Evolutionary conservation across 2,797 vertebrate species (phyloP).

Genomic region (Peromyscus attwateri): DNA sequence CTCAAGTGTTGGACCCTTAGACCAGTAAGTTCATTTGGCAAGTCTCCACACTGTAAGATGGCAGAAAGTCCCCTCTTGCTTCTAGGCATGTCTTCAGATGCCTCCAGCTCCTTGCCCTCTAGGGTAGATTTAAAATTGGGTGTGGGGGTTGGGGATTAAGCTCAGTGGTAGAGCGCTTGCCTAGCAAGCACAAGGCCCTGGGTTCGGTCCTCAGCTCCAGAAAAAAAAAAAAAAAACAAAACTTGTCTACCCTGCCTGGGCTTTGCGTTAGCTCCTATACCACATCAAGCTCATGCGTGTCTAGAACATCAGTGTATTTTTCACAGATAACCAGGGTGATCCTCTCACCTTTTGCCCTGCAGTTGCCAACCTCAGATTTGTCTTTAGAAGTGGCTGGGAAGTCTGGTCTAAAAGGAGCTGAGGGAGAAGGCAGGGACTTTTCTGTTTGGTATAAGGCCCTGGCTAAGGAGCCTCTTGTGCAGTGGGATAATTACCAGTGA

Average conservation of each 20-base stretch:
- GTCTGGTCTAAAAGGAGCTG: slow-evolving; percentile 8
- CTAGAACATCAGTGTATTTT: background rate
- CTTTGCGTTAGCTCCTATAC: background rate
- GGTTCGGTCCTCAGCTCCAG: too few relatives aligned
- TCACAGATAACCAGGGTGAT: background rate
- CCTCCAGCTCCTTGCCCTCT: background rate
- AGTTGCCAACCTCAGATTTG: background rate
- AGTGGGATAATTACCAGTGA: background rate
- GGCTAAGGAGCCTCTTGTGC: background rate
- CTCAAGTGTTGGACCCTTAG: background rate
- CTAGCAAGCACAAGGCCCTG: too few relatives aligned
- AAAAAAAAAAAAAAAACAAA: too few relatives aligned
- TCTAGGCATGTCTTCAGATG: background rate
- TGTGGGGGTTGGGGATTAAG: too few relatives aligned
- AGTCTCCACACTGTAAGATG: background rate
- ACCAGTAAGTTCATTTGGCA: background rate
- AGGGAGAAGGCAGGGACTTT: background rate
- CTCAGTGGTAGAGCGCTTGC: too few relatives aligned
- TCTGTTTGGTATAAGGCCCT: background rate
- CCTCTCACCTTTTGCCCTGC: background rate
- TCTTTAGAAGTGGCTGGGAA: background rate
- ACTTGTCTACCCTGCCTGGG: background rate
- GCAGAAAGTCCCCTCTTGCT: background rate
- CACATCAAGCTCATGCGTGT: background rate
- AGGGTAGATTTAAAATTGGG: background rate